phyloP scores from a whole-genome alignment of 2,113 vertebrate species.

The Campylomormyrus tamandua region DNA sequence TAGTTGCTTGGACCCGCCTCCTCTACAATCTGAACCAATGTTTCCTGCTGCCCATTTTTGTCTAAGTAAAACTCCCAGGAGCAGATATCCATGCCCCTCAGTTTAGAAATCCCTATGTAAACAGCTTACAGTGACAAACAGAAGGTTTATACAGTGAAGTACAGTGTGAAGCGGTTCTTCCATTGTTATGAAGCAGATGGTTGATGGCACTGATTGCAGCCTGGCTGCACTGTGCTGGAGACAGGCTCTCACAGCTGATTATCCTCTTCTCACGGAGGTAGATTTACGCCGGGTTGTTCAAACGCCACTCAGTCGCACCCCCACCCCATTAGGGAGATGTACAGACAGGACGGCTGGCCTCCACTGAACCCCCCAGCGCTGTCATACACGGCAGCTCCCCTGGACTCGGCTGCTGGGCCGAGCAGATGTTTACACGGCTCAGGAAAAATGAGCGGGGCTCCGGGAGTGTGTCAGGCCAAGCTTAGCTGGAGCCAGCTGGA shows the following conservation, averaged over 20 bases:
- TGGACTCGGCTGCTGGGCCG: background rate
- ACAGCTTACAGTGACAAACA: background rate
- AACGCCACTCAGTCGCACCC: background rate
- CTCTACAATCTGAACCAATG: too few species aligned
- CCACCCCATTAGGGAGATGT: background rate
- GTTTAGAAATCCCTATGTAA: background rate
- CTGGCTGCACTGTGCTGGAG: background rate
- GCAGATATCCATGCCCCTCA: background rate
- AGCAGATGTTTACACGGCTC: slow-evolving; percentile 9
- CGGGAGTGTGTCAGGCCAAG: background rate
- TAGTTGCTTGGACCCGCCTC: too few species aligned
- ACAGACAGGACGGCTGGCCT: background rate
- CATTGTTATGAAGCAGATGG: background rate
- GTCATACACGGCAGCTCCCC: background rate
- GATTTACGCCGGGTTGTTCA: background rate
- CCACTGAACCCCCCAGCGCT: background rate
- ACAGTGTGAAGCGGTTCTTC: background rate
- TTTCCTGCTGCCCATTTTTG: too few species aligned
- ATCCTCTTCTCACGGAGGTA: background rate
- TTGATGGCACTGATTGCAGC: background rate
- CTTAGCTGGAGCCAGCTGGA: background rate
- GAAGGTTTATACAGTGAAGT: background rate
- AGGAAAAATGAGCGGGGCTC: background rate
- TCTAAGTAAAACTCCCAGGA: too few species aligned
- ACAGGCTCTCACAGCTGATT: background rate